phyloP scores from a whole-genome alignment of 2,113 vertebrate species.

The Brienomyrus brachyistius region DNA sequence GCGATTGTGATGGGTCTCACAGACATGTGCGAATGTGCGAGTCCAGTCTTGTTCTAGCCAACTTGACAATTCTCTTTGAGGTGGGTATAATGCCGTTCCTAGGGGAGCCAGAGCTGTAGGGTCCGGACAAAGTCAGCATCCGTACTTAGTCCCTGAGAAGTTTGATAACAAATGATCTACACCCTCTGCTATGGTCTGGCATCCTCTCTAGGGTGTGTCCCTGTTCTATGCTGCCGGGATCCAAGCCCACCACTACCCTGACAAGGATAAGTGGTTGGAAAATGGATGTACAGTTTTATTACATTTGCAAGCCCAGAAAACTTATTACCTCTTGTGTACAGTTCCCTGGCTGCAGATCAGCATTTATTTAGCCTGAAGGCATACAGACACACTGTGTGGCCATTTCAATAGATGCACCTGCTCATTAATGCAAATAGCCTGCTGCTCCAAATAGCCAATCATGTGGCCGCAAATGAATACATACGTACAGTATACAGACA shows the following conservation, averaged over 20 bases:
- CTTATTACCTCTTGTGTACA: background rate
- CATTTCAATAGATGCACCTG: background rate
- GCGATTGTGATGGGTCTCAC: background rate
- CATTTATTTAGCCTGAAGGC: background rate
- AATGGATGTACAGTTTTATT: background rate
- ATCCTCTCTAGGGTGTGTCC: background rate
- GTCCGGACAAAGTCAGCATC: background rate
- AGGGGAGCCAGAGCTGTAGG: background rate
- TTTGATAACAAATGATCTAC: background rate
- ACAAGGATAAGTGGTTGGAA: background rate
- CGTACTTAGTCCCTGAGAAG: background rate
- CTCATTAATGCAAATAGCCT: background rate
- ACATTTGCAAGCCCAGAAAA: background rate
- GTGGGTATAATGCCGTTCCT: too few species aligned
- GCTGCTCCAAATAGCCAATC: background rate
- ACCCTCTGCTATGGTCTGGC: background rate
- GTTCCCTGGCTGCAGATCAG: background rate
- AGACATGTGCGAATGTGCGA: background rate
- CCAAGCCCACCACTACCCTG: background rate
- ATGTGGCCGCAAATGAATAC: background rate
- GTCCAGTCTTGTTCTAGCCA: background rate
- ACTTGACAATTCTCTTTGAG: background rate
- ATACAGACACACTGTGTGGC: background rate
- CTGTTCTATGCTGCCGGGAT: background rate
- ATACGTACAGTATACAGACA: background rate